These are phyloP conservation scores for Glyphotaelius pellucidus DNA, from an alignment of 2,888 invertebrate species.

Conservation along the genomic window DNA sequence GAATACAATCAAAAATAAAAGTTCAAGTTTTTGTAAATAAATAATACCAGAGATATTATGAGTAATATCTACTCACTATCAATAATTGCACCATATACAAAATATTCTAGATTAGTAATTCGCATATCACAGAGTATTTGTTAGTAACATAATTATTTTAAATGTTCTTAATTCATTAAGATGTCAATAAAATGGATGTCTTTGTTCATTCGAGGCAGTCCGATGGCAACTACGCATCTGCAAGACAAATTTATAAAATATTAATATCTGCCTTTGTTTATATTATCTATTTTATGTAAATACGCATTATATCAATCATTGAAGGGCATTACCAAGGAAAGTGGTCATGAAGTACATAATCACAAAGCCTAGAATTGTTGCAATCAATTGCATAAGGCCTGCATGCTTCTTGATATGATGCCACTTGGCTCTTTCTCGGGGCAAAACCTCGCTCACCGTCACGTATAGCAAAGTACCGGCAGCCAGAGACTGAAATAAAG, in stretches of 20 bases:
- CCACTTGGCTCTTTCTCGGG: conserved; percentile 86
- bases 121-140: background rate
- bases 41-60: background rate
- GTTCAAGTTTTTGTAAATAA: background rate
- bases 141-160: background rate
- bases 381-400: conserved; percentile 80
- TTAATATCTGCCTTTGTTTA: background rate
- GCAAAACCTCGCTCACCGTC: conserved; percentile 86
- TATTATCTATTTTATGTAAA: too few species aligned
- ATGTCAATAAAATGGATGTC: background rate
- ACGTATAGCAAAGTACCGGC: conserved; percentile 88
- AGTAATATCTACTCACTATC: background rate
- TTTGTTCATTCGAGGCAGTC: background rate
- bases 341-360: conserved; percentile 81
- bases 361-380: conserved; percentile 80
- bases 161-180: background rate
- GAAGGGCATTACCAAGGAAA: conserved; percentile 75
- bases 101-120: background rate
- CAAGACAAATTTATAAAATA: background rate
- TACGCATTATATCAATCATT: background rate
- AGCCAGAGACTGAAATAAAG: conserved; percentile 79
- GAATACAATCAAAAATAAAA: too few species aligned
- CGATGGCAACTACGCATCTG: background rate
- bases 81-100: background rate
- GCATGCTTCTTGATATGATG: conserved; percentile 79